A percentile compares a stretch with the other conserved stretches of the same genome.
Evolutionary conservation across 2,113 vertebrate species (phyloP).

Genomic region (Gavialis gangeticus): DNA sequence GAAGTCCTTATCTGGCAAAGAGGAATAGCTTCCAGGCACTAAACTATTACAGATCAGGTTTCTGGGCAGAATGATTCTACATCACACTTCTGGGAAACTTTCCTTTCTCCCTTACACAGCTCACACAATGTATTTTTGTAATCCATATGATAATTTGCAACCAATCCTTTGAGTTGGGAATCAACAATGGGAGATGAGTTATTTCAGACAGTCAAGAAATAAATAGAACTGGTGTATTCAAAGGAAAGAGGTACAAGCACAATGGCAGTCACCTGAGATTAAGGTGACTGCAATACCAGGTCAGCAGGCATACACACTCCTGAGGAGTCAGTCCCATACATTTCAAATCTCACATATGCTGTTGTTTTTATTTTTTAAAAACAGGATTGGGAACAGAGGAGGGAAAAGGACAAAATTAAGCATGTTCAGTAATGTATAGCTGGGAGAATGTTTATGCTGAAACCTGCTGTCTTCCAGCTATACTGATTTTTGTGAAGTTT

Average conservation of each 20-base stretch:
- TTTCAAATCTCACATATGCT: background rate
- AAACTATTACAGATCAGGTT: rapidly evolving
- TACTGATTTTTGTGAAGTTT: background rate
- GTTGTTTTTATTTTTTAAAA: background rate
- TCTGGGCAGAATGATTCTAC: background rate
- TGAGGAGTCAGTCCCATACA: background rate
- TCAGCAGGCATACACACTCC: too few relatives aligned
- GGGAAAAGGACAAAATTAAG: background rate
- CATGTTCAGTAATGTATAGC: background rate
- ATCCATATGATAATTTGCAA: background rate
- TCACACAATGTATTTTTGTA: background rate
- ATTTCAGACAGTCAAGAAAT: background rate
- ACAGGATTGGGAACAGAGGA: background rate
- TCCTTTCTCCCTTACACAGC: background rate
- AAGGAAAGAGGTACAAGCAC: background rate
- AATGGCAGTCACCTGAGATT: background rate
- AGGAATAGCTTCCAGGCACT: background rate
- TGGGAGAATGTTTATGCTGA: background rate
- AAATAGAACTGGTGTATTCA: background rate
- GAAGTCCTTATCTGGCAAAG: background rate
- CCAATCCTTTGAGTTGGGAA: background rate
- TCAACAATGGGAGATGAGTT: background rate
- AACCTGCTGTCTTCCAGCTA: background rate
- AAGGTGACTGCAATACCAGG: too few relatives aligned
- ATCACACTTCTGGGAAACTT: background rate